A percentile compares a stretch with the other conserved stretches of the same genome.
These are phyloP conservation scores for Cephus spinipes DNA, from an alignment of 2,888 invertebrate genomes.

Conservation along the genomic window DNA sequence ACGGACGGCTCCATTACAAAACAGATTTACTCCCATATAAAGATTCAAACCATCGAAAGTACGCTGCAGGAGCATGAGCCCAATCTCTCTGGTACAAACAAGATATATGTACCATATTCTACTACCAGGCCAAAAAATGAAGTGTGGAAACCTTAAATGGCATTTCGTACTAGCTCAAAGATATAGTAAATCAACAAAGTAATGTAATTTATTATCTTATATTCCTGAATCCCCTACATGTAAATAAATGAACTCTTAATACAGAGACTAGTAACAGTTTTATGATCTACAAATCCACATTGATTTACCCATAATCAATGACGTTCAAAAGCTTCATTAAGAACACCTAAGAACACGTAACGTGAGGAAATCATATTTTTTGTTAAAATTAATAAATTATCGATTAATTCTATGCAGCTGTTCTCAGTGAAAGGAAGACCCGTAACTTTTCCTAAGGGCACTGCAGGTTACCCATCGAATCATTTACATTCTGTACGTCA, in stretches of 20 bases:
- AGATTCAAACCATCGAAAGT: conserved; percentile 80
- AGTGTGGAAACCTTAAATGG: conserved; percentile 77
- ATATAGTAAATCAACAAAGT: too few relatives aligned
- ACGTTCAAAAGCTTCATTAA: too few relatives aligned
- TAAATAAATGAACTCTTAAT: too few relatives aligned
- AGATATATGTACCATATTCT: conserved; percentile 87
- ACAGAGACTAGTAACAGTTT: too few relatives aligned
- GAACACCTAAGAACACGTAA: background rate
- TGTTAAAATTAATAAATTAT: background rate
- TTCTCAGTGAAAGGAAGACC: background rate
- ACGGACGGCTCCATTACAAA: conserved; percentile 97
- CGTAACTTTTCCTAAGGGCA: background rate
- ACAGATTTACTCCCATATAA: conserved; percentile 78
- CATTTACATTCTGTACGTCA: background rate
- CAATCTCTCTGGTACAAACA: conserved; percentile 85
- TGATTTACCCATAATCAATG: too few relatives aligned
- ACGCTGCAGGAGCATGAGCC: conserved; percentile 79
- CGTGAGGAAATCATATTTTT: background rate
- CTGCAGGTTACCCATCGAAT: background rate
- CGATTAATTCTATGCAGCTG: background rate
- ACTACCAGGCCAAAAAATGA: conserved; percentile 91
- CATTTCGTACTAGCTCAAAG: too few relatives aligned
- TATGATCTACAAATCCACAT: too few relatives aligned
- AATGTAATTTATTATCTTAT: too few relatives aligned
- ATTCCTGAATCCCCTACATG: too few relatives aligned